Base-by-base conservation (phyloP, 2,888 invertebrate genomes). In the Plebejus argus region DNA sequence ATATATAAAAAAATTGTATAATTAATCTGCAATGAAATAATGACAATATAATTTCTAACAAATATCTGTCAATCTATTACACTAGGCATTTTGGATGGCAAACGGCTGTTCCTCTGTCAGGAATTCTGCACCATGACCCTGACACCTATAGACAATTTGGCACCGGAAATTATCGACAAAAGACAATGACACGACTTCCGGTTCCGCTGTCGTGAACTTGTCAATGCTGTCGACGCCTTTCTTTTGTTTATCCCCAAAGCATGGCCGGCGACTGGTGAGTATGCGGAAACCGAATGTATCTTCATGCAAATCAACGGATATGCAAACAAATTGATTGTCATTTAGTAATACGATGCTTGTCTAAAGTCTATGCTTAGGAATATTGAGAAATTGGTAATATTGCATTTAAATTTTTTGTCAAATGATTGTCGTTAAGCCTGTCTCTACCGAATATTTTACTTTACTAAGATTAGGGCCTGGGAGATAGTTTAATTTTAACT, bases 201-300 rank as follows among this genome's bases (percentile, higher is more conserved):
- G 83, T 86, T 91, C 91, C 91, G 87, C 83, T 85, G 83, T 85
- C 84, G 83, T 83, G 81, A 84, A 83, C 84, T 83, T 86, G 87
- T 87, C 86, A 82, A 84, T 81, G 78, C 82, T 88, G 90, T 87
- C 88, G 86, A 86, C 87, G 83, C 83, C 90, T 91, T 91, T 92
- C 91, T 91, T 89, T 80, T 80, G 78, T 80, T 85, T 80, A 77
- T 74, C 74, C 53, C 49, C 18, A 18, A 53, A 28, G 10, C 78
- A 77, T 77, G 78, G 56, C 20, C 61, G 35, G n/a, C 58, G 49
- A 28, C 20, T 49, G 35, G n/a, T 53, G 49, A 28, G 61, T 33
- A 77, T 70, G 70, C 70, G 77, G 77, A 77, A 77, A 58, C 66
- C 33, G 15, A 45, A 45, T 72, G 66, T 66, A 28, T 66, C 7